Base-by-base conservation (phyloP, 2,888 invertebrate species). In the Parasteatoda lunata region DNA sequence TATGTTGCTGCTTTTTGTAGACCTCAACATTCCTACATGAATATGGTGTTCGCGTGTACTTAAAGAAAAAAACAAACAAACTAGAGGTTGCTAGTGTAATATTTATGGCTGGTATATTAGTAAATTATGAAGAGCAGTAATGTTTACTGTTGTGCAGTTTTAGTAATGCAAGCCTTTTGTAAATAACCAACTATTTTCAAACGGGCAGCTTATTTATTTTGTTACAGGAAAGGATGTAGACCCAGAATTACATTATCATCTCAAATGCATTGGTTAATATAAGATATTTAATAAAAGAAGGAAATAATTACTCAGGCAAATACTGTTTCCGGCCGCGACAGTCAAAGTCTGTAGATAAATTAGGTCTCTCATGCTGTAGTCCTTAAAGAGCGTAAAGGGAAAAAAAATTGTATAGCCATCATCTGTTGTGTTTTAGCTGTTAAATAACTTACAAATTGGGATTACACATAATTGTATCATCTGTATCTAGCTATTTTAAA, bases 121-220 rank as follows among this genome's bases (percentile, higher is more conserved):
- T 77, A 84, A 80, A 69, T 72, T 75, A 59, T 59, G 64, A 77
- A 77, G 80, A 84, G 70, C 84, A 88, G 88, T 83, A 80, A 84
- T 80, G 70, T 79, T 70, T 83, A 88, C 88, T 88, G 88, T 88
- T 86, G 82, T 82, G 77, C 82, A 87, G 78, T 87, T 87, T 86
- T 84, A 88, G 88, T 88, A 84, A 84, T 84, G 84, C 81, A 84
- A 88, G 88, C 84, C 88, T 88, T 88, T 79, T 88, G 88, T 88
- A 88, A 48, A 88, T 88, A 59, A 88, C 88, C 83, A 84, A 88
- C 88, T 88, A 88, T 88, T 88, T 88, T 88, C 80, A 88, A 77
- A 88, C 77, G 70, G 88, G 88, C 88, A 88, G 88, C 88, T 88
- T 88, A 88, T 88, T 88, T 88, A 88, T 88, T 88, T 88, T 88